Evolutionary conservation across 2,797 vertebrate genomes (phyloP), one percentile per base, ranked within the genome.

Genomic region (Sebastes diploproa): DNA sequence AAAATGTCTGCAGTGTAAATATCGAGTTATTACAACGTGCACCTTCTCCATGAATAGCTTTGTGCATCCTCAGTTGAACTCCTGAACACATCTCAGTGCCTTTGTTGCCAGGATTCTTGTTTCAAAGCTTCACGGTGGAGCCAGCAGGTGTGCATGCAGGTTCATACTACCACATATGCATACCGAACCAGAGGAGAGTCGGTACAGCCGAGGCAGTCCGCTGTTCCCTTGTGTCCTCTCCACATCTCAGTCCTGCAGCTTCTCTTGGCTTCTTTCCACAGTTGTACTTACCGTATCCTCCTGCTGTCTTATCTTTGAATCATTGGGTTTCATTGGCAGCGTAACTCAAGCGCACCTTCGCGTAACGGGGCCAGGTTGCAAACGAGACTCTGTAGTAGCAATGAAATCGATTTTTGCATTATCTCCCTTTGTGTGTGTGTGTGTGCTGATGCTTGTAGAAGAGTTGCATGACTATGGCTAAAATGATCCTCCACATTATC

Each of bases 401-500:
- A 52, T 36, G 54, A 72, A 75, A 91, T 93, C 1, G 34, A 92
- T 91, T 88, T 90, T 79, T 84, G 76, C 34, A 11, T 77, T 52
- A 20, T 83, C 20, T 14, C 10, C 0, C 6, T 46, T 1, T 46
- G 6, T 46, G 16, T 46, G 42, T 46, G 42, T 42, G 38, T 42
- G 38, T 6, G 38, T 6, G 38, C 60, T 34, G 30, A 34, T 62
- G 30, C 30, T 34, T 34, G 30, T 34, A 34, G 30, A 29, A 30
- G 58, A 34, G 30, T 34, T 34, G 60, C 20, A 13, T 62, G 30
- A 62, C 60, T 22, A 29, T 29, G 50, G 50, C 4, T 52, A 2
- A 20, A 52, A 1, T 0, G 50, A 52, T 52, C 50, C 2, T n/a
- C 3, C 50, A n/a, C 50, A 52, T n/a, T 52, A 20, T 64, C 7